These are phyloP conservation scores for Heterodera carotae DNA, from an alignment of 1,140 invertebrate species.

Conservation along the genomic window DNA sequence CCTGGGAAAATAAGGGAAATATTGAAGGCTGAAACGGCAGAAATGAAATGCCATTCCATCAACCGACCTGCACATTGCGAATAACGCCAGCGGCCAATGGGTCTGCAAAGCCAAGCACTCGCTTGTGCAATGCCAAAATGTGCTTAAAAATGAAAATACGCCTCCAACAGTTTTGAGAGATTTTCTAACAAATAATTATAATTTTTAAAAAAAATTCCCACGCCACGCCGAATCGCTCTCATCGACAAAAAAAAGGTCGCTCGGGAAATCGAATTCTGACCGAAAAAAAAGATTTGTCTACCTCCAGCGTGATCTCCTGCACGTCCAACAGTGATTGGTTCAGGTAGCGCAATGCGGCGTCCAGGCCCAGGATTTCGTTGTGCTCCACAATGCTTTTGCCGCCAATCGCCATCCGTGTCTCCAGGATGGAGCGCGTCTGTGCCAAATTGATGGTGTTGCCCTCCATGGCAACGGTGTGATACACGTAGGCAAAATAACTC, in stretches of 20 bases:
- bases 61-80: conserved; percentile 36
- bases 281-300: too few species aligned
- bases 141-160: conserved; percentile 70
- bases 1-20: conserved; percentile 30
- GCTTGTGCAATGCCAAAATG: conserved; percentile 86
- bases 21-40: too few species aligned
- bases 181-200: too few species aligned
- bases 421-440: conserved; percentile 84
- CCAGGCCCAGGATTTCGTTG: conserved; percentile 90
- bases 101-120: conserved; percentile 85
- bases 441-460: conserved; percentile 94
- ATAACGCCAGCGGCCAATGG: conserved; percentile 69
- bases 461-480: conserved; percentile 92
- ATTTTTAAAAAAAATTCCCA: not conserved
- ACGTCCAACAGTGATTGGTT: conserved; percentile 79
- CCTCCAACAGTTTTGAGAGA: too few species aligned
- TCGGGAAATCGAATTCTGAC: not conserved
- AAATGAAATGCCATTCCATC: not conserved
- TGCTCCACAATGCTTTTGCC: conserved; percentile 94
- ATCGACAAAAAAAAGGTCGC: not conserved
- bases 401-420: conserved; percentile 85
- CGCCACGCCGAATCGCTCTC: too few species aligned
- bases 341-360: conserved; percentile 90
- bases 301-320: conserved; percentile 48
- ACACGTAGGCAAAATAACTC: conserved; percentile 82